These are phyloP conservation scores for Drosophila planitibia DNA, from an alignment of 2,888 invertebrate genomes.

Conservation along the genomic window DNA sequence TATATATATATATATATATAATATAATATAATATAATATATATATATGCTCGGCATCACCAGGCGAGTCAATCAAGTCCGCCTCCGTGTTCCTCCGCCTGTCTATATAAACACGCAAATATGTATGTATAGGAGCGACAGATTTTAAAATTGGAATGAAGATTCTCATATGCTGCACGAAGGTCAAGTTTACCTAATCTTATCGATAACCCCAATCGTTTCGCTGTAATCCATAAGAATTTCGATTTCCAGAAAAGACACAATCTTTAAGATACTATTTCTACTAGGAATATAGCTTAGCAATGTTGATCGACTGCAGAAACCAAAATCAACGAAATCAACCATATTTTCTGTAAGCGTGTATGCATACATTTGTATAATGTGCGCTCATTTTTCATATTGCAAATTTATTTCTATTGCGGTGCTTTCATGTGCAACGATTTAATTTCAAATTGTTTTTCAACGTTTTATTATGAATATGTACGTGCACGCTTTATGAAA, in stretches of 20 bases:
- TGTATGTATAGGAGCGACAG: neutral
- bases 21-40: neutral
- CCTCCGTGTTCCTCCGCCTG: neutral
- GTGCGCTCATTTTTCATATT: neutral
- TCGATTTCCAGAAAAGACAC: neutral
- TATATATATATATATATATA: neutral
- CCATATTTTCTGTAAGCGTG: neutral
- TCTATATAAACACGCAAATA: neutral
- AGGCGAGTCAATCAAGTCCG: neutral
- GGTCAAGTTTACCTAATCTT: neutral
- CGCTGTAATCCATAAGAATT: neutral
- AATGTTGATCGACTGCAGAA: neutral
- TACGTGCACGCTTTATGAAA: neutral
- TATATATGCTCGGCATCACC: neutral
- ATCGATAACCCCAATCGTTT: neutral
- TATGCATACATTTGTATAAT: too few relatives aligned
- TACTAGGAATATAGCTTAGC: neutral
- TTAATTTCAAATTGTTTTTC: neutral
- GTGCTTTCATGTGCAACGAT: neutral
- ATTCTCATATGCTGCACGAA: neutral
- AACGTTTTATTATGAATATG: neutral
- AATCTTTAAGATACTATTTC: neutral
- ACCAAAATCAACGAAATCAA: neutral
- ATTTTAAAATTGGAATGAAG: neutral
- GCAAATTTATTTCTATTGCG: neutral